Evolutionary conservation across 2,888 invertebrate species (phyloP), one percentile per base, ranked within the genome.

Genomic region (Leucoma salicis): DNA sequence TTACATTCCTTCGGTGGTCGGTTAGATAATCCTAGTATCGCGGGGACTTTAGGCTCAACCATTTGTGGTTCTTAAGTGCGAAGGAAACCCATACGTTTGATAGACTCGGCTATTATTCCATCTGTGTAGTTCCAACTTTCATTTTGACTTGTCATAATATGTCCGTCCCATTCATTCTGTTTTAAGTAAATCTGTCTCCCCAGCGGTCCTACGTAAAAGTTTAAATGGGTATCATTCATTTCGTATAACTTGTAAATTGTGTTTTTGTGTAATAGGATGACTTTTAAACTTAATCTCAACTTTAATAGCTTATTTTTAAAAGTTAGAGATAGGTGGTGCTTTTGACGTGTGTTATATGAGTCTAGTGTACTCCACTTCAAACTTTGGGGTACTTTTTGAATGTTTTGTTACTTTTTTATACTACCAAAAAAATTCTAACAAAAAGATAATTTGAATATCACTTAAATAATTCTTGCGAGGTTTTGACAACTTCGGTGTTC

Each of bases 181-280:
- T 29, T 15, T 33, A 53, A 46, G 49, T 58, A 64, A 68, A 73
- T 74, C 66, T 71, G 60, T 72, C 55, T 58, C 33, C 38, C 37
- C 29, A 42, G 37, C 47, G 37, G 15, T 21, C 63, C 63, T 53
- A 44, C 49, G 53, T 44, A 53, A 76, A 81, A 79, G 70, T 80
- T 79, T 71, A 76, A 81, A 81, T 72, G 72, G 78, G 78, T 73
- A 81, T 74, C 71, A 74, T 70, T 68, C 62, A 67, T 74, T 80
- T 73, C 69, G 70, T 74, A 69, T 71, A 74, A 78, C 67, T 80
- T 82, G 66, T 69, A 78, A 82, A 83, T 84, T 77, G 74, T 76
- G 68, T 80, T 78, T 70, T 71, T 71, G 65, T 70, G 63, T 81
- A 77, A 79, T 74, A 78, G 71, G 73, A 78, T 70, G 77, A 81